Conservation (phyloP, 2,797 vertebrate genomes). For the Poliocrania exsul region DNA sequence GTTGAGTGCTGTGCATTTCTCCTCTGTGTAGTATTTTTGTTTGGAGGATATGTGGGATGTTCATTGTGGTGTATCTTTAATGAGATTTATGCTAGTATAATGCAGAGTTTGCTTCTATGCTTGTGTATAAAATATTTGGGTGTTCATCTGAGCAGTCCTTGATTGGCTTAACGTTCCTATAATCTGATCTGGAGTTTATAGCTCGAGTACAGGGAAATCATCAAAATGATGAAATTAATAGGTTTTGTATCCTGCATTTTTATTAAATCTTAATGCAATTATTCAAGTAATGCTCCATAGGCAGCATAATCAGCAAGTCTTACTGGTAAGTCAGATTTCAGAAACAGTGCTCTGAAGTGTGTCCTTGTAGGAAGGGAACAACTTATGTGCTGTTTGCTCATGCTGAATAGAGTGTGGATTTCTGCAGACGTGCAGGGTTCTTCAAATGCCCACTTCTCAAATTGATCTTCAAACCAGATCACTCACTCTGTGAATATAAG, state of each 20-base stretch:
- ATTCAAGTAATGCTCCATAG: neutral
- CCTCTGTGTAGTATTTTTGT: neutral
- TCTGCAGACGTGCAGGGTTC: neutral
- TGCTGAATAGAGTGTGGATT: neutral
- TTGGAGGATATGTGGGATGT: neutral
- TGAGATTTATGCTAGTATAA: neutral
- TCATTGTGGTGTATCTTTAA: neutral
- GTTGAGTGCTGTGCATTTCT: neutral
- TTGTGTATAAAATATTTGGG: neutral
- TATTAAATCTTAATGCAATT: neutral
- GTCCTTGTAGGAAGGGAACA: neutral
- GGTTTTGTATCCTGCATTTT: neutral
- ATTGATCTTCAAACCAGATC: neutral
- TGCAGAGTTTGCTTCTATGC: neutral
- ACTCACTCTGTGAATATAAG: neutral
- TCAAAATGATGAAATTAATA: neutral
- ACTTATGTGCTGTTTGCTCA: neutral
- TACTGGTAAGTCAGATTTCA: neutral
- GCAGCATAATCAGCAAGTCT: neutral
- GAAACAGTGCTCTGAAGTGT: neutral
- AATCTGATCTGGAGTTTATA: neutral
- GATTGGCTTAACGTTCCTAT: neutral
- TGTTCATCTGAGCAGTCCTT: neutral
- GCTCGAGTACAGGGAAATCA: neutral
- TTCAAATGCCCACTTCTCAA: neutral